Percentiles rank a stretch among this genome's conserved stretches.
Evolutionary conservation across 2,113 vertebrate genomes (phyloP).

Genomic region (Nannobrachium achirus): DNA sequence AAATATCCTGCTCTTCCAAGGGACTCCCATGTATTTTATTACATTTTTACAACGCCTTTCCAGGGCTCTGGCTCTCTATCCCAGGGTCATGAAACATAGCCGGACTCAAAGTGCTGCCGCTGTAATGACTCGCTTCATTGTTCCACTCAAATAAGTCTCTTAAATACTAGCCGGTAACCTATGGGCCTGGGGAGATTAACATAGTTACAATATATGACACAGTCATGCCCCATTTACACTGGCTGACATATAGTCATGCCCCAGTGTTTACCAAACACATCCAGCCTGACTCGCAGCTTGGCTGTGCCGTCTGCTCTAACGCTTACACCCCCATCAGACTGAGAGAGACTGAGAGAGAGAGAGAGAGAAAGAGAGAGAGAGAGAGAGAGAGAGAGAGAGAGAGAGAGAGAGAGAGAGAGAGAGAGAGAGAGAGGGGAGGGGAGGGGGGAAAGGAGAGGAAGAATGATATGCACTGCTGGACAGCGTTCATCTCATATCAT

Average conservation of each 20-base stretch:
- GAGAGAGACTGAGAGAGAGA: background rate
- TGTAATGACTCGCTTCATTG: slow-evolving; percentile 53
- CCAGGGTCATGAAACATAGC: slow-evolving; percentile 14
- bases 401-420: background rate
- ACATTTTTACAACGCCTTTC: slow-evolving; percentile 16
- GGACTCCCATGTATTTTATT: slow-evolving; percentile 11
- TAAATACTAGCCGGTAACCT: slow-evolving; percentile 46
- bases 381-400: background rate
- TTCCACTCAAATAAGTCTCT: slow-evolving; percentile 50
- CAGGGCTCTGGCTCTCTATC: slow-evolving; percentile 25
- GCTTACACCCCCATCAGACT: slow-evolving; percentile 14
- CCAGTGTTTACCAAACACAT: slow-evolving; percentile 55
- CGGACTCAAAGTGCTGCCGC: slow-evolving; percentile 18
- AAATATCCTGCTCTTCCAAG: background rate
- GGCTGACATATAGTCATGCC: slow-evolving; percentile 8
- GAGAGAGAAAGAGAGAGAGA: background rate
- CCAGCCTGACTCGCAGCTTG: slow-evolving; percentile 5
- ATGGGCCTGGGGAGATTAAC: slow-evolving; percentile 52
- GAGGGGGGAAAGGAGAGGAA: too few relatives aligned
- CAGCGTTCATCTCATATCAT: background rate
- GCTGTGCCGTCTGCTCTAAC: slow-evolving; percentile 43
- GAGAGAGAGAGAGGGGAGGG: too few relatives aligned
- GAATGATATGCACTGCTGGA: too few relatives aligned
- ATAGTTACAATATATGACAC: slow-evolving; percentile 43
- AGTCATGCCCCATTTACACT: slow-evolving; percentile 27